Conservation (phyloP, 2,113 vertebrate species). For the Crotophaga sulcirostris region DNA sequence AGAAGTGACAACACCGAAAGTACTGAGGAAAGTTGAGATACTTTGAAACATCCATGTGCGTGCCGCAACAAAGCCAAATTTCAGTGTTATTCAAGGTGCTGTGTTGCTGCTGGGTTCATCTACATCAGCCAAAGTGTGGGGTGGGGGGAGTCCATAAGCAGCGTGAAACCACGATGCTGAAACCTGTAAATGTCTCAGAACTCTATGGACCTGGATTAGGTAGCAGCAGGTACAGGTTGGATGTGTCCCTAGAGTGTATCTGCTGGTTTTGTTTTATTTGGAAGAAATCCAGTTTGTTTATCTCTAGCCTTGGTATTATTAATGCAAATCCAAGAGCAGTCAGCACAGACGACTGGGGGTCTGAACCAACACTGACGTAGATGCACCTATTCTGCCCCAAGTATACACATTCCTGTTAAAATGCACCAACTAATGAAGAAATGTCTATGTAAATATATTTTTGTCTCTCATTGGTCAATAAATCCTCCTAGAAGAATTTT, state of each 20-base stretch:
- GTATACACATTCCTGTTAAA: not conserved
- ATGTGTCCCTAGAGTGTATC: not conserved
- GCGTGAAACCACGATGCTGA: not conserved
- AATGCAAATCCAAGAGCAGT: not conserved
- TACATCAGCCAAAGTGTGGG: fast-evolving
- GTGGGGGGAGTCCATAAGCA: fast-evolving
- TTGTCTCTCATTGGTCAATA: not conserved
- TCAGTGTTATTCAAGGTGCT: not conserved
- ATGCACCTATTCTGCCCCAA: not conserved
- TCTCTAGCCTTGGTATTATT: not conserved
- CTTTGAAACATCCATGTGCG: not conserved
- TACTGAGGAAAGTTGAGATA: not conserved
- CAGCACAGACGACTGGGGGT: not conserved
- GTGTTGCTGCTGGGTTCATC: fast-evolving
- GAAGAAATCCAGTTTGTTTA: not conserved
- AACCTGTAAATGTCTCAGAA: not conserved
- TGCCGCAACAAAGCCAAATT: not conserved
- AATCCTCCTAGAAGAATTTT: not conserved
- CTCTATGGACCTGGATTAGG: not conserved
- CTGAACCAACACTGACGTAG: not conserved
- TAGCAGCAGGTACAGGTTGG: not conserved
- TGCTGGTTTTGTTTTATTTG: not conserved
- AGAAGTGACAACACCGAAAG: slow-evolving; percentile 10
- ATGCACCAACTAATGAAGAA: not conserved
- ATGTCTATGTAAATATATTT: not conserved